Base-by-base conservation (phyloP, 1,140 invertebrate genomes). In the Mesaphorura yosii region DNA sequence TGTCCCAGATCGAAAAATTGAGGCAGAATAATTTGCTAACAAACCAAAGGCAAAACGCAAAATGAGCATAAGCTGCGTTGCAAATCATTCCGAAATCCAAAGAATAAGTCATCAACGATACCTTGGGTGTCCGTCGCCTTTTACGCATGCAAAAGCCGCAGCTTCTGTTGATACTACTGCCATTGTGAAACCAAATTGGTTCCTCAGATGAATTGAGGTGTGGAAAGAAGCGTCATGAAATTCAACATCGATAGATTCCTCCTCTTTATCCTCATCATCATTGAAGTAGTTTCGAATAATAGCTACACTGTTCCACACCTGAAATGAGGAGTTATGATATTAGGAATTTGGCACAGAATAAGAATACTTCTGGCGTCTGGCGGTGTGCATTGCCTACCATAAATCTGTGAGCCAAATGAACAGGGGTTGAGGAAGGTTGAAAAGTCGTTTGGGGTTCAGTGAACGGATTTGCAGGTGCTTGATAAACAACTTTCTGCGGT, bases 181-280 rank as follows among this genome's bases (percentile, higher is more conserved):
- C 75, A 97, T 80, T 14, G 80, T 83, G 66, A 86, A 82, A 40
- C 70, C 70, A 6, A 81, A 70, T 64, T 82, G 79, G 72, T 95
- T 97, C 60, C 78, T 80, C 25, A 96, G 75, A 68, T 93, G 85
- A 64, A 96, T 80, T 5, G 85, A 78, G 70, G 93, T 89, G 72
- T 97, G 89, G 31, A 86, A 70, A n/a, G 79, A 76, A 0, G 82
- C 77, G 72, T 97, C 88, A 64, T 96, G 90, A 71, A 97, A 98
- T 66, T 95, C 89, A 10, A 96, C 83, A 69, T 95, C 89, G 53
- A 98, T 92, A 19, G 79, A 83, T 55, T 70, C 81, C n/a, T 84
- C 69, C 64, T 77, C 79, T 55, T 70, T 81, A 17, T 84, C 69
- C 64, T 77, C 79, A 51, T 83, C 75, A 51, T 79, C 82, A 10